Conservation (phyloP, 2,888 invertebrate genomes). For the Synanthedon tipuliformis region DNA sequence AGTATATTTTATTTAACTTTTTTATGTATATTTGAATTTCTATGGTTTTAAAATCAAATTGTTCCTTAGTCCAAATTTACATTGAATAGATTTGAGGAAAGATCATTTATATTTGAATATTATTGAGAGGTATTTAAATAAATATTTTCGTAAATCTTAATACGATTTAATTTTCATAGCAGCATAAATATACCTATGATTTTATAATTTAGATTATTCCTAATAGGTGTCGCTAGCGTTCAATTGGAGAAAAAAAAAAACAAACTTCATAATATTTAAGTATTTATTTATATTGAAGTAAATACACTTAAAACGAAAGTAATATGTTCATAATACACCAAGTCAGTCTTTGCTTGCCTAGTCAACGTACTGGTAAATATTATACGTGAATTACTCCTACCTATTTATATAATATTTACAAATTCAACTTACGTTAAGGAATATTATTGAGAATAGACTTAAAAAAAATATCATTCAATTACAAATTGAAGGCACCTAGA, state of each 20-base stretch:
- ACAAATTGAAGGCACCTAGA: constrained; percentile 27
- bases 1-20: no score
- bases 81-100: no score
- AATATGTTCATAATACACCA: constrained; percentile 48
- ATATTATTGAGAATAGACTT: constrained; percentile 1
- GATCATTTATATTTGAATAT: no score
- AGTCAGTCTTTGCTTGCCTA: constrained; percentile 70
- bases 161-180: no score
- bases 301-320: constrained; percentile 51
- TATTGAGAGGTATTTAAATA: no score
- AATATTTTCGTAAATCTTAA: no score
- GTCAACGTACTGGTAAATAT: constrained; percentile 57
- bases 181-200: no score
- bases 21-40: no score
- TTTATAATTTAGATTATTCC: no score
- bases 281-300: constrained; percentile 42
- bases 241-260: not conserved
- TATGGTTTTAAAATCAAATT: no score
- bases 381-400: constrained; percentile 17
- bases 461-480: constrained; percentile 20
- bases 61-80: no score
- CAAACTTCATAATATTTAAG: not conserved
- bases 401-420: constrained; percentile 17
- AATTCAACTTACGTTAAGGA: constrained; percentile 8
- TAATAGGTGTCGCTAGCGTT: no score